Evolutionary conservation across 2,113 vertebrate genomes (phyloP), one percentile per base, ranked within the genome.

Genomic region (Poeciliopsis prolifica): DNA sequence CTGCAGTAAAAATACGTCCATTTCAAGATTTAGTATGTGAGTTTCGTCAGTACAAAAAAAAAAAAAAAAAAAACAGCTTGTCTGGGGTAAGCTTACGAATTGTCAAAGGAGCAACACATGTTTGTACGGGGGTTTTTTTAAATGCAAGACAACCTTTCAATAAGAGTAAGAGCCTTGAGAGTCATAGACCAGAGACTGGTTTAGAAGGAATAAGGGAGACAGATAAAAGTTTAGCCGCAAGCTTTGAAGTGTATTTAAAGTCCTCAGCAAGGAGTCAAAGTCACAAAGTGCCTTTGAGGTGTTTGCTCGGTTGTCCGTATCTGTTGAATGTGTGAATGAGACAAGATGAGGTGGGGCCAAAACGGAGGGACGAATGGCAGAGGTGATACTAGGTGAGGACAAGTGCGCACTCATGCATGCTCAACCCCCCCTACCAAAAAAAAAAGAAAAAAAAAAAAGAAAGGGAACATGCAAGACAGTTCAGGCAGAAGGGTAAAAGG

Each of bases 401-500:
- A 58, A 84, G 83, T 42, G 85, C 10, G 81, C 81, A 82, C 82
- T 86, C 83, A 77, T 87, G 87, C 88, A 85, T 88, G 1, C 63
- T 10, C 26, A 15, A 9, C 4, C 11, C 37, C 17, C 3, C 4
- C 58, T 33, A 60, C 26, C 11, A 3, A 9, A 31, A n/a, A 33
- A 62, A 48, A n/a, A n/a, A n/a, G 70, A 51, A 42, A 51, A 3
- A 9, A 30, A n/a, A 62, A 44, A 72, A 51, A 42, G 37, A 84
- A 84, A 81, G 75, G 66, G n/a, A 84, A 67, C 42, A 74, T 86
- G 75, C 80, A 72, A 86, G 78, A 92, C 75, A 82, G 74, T 74
- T 83, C 69, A 78, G 84, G 80, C 85, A 86, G 88, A 91, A 81
- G 81, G 79, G 64, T 79, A 81, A 80, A 79, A 87, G 82, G 86